Evolutionary conservation across 2,888 invertebrate species (phyloP), one percentile per base, ranked within the genome.

Genomic region (Biston stratarius): DNA sequence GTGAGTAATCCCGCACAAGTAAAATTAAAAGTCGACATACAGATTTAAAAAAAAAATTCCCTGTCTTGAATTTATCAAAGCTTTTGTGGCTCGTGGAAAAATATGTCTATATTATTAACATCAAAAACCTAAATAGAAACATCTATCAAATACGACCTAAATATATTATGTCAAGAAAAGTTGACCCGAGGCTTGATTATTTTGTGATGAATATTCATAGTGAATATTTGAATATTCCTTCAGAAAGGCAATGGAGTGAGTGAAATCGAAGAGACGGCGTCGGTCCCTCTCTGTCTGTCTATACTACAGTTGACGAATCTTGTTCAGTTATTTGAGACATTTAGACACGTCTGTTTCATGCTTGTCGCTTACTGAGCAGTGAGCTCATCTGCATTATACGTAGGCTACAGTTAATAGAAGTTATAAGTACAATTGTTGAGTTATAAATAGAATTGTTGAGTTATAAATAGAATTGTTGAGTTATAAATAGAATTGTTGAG

Each of bases 181-280:
- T 40, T 45, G 44, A 36, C 44, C 47, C 24, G 51, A 40, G 49
- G 45, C 52, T 33, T 60, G 34, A 67, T 58, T 51, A 61, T 45
- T 47, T 47, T 12, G 45, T 57, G 34, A 24, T 68, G 60, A 68
- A 68, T 68, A 68, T 68, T 68, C 60, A 68, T 59, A 9, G 49
- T 42, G 15, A 61, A 14, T 64, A 64, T 63, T 60, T 52, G 47
- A 64, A 68, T 68, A 44, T 62, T 48, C 60, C 57, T 67, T 67
- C 49, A 61, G 47, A 15, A 34, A 45, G 55, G 56, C 47, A 68
- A 60, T 61, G 63, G 38, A 11, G 45, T 36, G 67, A n/a, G 12
- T 24, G 40, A 15, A 45, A 63, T 59, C 55, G 42, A 36, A 62
- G 49, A 5, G 63, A 59, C 67, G 11, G 14, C 45, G 58, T 36